These are phyloP conservation scores for Scartelaos histophorus DNA, from an alignment of 2,113 vertebrate species.

Conservation along the genomic window DNA sequence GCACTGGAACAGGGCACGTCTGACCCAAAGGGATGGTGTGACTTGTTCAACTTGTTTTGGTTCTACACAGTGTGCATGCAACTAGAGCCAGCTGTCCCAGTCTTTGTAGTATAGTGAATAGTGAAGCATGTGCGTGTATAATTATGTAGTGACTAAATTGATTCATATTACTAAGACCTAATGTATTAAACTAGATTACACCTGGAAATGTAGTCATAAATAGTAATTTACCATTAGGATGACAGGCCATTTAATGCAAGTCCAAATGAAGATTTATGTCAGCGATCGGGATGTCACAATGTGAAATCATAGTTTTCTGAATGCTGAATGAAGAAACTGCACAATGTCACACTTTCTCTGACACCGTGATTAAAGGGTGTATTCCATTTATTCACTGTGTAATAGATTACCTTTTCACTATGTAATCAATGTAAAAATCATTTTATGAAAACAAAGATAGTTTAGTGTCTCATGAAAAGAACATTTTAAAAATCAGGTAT, in stretches of 20 bases:
- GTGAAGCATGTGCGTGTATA: not conserved
- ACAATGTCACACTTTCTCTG: no score
- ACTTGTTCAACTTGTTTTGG: slow-evolving; percentile 62
- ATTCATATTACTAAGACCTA: slow-evolving; percentile 7
- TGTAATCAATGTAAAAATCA: no score
- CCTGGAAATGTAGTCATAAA: not conserved
- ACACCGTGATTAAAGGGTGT: no score
- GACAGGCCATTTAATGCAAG: no score
- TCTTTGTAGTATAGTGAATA: not conserved
- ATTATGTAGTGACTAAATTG: not conserved
- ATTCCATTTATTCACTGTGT: no score
- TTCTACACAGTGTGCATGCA: not conserved
- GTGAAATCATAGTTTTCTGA: no score
- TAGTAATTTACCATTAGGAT: not conserved
- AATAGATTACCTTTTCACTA: no score
- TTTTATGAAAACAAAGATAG: no score
- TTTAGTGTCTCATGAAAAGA: no score
- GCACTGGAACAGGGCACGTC: slow-evolving; percentile 12
- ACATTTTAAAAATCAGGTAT: no score
- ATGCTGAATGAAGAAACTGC: no score
- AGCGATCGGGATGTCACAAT: no score
- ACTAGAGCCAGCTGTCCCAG: slow-evolving; percentile 13
- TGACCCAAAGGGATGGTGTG: slow-evolving; percentile 30
- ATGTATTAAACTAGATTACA: slow-evolving; percentile 1
- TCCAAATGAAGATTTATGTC: not conserved